These are phyloP conservation scores for Crypturellus tataupa DNA, from an alignment of 2,797 vertebrate genomes.

Conservation along the genomic window DNA sequence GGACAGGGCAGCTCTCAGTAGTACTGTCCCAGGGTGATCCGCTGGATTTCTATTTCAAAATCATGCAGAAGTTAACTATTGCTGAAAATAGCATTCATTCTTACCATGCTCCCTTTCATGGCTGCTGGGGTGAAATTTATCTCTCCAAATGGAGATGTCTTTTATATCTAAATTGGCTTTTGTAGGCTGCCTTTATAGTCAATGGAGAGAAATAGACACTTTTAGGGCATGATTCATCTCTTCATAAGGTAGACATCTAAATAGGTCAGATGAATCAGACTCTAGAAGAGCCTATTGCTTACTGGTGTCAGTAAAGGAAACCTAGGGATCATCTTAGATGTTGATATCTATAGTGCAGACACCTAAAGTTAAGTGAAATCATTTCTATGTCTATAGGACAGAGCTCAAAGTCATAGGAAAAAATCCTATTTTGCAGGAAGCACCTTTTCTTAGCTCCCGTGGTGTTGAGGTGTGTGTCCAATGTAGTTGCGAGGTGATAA, in stretches of 20 bases:
- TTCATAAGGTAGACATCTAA: constrained; percentile 30
- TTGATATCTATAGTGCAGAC: neutral
- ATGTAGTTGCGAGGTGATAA: neutral
- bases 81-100: constrained; percentile 31
- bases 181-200: constrained; percentile 20
- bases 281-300: constrained; percentile 29
- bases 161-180: constrained; percentile 35
- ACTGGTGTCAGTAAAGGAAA: constrained; percentile 34
- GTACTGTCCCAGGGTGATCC: constrained; percentile 35
- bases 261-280: constrained; percentile 63
- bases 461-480: neutral
- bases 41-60: constrained; percentile 26
- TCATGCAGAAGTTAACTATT: neutral
- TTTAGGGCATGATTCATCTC: constrained; percentile 46
- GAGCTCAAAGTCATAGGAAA: neutral
- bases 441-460: neutral
- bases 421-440: neutral
- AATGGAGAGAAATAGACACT: constrained; percentile 34
- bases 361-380: constrained; percentile 13
- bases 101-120: neutral
- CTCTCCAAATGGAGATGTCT: constrained; percentile 1
- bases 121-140: constrained; percentile 24
- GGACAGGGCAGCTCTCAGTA: neutral
- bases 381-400: neutral
- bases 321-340: neutral